Conservation (phyloP, 2,113 vertebrate species). For the Dasypus novemcinctus region DNA sequence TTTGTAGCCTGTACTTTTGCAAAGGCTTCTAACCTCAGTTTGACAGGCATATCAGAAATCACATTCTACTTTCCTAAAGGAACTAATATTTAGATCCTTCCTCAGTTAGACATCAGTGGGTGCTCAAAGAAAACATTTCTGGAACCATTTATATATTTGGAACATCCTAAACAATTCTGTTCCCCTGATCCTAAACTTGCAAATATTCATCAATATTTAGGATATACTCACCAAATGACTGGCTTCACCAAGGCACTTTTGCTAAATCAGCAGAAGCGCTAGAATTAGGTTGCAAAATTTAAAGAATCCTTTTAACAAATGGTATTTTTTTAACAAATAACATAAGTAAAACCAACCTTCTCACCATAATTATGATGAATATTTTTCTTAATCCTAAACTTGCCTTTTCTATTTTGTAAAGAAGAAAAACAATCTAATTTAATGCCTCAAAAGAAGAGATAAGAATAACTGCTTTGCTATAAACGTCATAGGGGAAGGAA, state of each 20-base stretch:
- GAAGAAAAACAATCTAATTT: conserved; percentile 4
- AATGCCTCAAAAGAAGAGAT: conserved; percentile 35
- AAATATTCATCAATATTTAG: conserved; percentile 20
- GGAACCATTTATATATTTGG: not conserved
- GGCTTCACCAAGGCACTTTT: conserved; percentile 32
- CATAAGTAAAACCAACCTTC: conserved; percentile 23
- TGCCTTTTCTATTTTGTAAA: not conserved
- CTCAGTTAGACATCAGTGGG: not conserved
- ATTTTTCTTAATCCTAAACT: conserved; percentile 11
- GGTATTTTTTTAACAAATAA: conserved; percentile 22
- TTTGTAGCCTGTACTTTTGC: not conserved
- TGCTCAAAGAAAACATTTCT: not conserved
- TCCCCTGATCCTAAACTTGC: not conserved
- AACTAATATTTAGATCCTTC: not conserved
- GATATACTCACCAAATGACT: conserved; percentile 31
- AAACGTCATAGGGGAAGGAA: not conserved
- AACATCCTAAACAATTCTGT: conserved; percentile 8
- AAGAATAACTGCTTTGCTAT: not conserved
- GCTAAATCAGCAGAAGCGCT: conserved; percentile 1
- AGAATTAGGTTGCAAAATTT: not conserved
- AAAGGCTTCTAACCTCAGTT: not conserved
- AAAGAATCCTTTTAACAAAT: not conserved
- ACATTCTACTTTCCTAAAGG: not conserved
- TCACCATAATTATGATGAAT: conserved; percentile 11
- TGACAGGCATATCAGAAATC: not conserved